Conservation (phyloP, 2,113 vertebrate genomes). For the Anarrhichthys ocellatus region DNA sequence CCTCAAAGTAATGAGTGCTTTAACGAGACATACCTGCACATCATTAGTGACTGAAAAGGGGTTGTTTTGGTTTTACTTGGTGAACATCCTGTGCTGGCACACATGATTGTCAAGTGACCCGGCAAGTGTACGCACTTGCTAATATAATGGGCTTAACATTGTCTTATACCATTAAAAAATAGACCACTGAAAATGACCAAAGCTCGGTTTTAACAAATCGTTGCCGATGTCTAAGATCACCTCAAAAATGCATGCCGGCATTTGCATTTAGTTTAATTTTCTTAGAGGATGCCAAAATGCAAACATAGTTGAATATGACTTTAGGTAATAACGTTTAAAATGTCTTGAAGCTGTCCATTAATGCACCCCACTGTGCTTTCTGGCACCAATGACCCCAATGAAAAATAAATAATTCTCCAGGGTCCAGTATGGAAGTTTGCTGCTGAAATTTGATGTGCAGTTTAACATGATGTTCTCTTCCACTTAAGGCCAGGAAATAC, state of each 20-base stretch:
- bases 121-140: neutral
- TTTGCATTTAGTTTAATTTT: neutral
- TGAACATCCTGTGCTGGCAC: neutral
- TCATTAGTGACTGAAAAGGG: neutral
- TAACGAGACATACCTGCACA: slow-evolving; percentile 7
- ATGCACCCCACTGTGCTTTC: neutral
- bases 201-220: neutral
- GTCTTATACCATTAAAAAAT: neutral
- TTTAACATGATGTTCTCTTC: neutral
- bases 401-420: neutral
- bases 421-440: neutral
- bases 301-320: neutral
- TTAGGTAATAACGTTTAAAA: neutral
- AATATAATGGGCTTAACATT: neutral
- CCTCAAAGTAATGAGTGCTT: slow-evolving; percentile 11
- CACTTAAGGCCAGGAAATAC: neutral
- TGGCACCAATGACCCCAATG: neutral
- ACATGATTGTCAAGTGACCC: neutral
- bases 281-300: neutral
- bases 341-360: neutral
- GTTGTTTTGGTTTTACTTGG: neutral
- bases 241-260: neutral
- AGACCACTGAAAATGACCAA: neutral
- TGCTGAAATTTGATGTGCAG: neutral
- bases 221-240: neutral